Evolutionary conservation across 2,888 invertebrate species (phyloP).

Genomic region (Cantharis rustica): DNA sequence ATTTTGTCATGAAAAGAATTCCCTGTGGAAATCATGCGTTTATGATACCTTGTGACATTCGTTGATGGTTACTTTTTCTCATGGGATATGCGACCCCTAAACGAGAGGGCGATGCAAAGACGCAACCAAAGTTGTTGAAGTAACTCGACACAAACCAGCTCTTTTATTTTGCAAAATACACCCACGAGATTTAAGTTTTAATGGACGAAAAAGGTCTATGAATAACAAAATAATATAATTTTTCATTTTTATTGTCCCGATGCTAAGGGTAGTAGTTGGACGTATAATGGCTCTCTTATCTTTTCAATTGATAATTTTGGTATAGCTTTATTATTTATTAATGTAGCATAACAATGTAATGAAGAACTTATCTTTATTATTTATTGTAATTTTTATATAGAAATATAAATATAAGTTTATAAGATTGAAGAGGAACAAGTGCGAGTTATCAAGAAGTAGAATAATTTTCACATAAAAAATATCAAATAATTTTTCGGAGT

Average conservation of each 20-base stretch:
- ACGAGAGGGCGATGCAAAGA: constrained; percentile 25
- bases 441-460: too few species aligned
- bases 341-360: background rate
- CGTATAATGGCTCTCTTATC: background rate
- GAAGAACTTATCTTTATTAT: background rate
- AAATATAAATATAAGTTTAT: background rate
- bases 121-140: constrained; percentile 24
- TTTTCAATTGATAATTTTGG: background rate
- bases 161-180: constrained; percentile 49
- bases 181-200: constrained; percentile 49
- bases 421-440: background rate
- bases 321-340: background rate
- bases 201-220: constrained; percentile 49
- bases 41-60: constrained; percentile 26
- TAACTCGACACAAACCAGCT: constrained; percentile 33
- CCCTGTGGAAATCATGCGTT: constrained; percentile 31
- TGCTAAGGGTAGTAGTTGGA: constrained; percentile 7
- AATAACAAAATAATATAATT: constrained; percentile 52
- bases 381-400: background rate
- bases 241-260: constrained; percentile 41
- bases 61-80: constrained; percentile 28
- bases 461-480: too few species aligned
- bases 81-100: constrained; percentile 27
- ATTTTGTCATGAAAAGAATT: constrained; percentile 18
- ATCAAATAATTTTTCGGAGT: too few species aligned